Percentiles rank a stretch among this genome's conserved stretches.
Conservation (phyloP, 2,888 invertebrate species). For the Eristalis pertinax region DNA sequence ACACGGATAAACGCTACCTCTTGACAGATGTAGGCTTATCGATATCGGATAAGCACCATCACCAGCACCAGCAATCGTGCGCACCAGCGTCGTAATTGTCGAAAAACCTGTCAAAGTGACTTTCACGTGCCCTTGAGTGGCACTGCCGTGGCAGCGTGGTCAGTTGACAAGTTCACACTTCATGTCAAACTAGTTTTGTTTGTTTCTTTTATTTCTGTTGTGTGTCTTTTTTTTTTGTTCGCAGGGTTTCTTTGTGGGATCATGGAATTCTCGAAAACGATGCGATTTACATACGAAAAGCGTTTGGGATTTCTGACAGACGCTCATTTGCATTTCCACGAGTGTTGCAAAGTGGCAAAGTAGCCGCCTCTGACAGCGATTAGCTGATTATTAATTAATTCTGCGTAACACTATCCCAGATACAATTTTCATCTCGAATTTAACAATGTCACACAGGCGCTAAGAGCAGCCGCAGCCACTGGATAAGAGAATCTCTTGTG, state of each 20-base stretch:
- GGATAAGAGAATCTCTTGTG: not conserved
- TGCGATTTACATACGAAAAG: constrained; percentile 27
- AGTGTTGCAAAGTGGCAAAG: no score
- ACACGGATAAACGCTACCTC: constrained; percentile 19
- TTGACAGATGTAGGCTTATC: constrained; percentile 8
- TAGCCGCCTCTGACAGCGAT: not conserved
- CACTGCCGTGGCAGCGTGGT: not conserved
- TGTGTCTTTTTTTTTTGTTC: no score
- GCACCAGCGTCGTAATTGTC: not conserved
- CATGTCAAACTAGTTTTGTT: constrained; percentile 46
- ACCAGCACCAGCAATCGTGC: not conserved
- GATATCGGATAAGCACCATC: not conserved
- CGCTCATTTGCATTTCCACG: not conserved
- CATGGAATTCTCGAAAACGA: not conserved
- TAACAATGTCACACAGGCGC: not conserved
- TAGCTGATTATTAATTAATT: not conserved
- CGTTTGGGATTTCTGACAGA: not conserved
- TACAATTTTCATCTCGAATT: not conserved
- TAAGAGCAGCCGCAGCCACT: not conserved
- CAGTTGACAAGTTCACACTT: constrained; percentile 42
- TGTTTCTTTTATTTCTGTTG: not conserved
- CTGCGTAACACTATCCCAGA: constrained; percentile 10
- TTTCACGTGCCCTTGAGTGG: constrained; percentile 51
- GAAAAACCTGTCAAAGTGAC: constrained; percentile 15
- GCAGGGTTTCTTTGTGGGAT: not conserved